phyloP scores from a whole-genome alignment of 2,888 invertebrate genomes.

The Odontocerum albicorne region DNA sequence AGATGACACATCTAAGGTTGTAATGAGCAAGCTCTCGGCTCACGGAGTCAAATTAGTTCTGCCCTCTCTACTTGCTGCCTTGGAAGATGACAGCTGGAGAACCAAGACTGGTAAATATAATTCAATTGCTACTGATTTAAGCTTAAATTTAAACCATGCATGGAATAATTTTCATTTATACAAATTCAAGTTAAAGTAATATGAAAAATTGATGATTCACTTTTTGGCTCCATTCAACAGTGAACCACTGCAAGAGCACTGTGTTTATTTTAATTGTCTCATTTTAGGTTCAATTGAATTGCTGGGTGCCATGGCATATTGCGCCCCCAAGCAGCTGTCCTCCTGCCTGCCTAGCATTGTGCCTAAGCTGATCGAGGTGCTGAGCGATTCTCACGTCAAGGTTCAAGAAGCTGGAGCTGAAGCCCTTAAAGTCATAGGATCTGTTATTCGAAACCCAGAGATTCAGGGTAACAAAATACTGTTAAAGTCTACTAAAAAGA shows the following conservation, averaged over 20 bases:
- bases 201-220: too few species aligned
- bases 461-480: conserved; percentile 91
- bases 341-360: conserved; percentile 98
- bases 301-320: conserved; percentile 97
- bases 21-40: conserved; percentile 92
- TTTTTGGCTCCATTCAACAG: too few species aligned
- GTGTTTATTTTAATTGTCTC: too few species aligned
- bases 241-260: too few species aligned
- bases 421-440: conserved; percentile 94
- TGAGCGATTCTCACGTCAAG: conserved; percentile 96
- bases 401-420: conserved; percentile 97
- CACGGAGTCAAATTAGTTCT: conserved; percentile 98
- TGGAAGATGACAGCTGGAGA: conserved; percentile 98
- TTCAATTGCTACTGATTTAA: too few species aligned
- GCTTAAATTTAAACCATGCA: too few species aligned
- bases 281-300: conserved; percentile 86
- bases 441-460: conserved; percentile 97
- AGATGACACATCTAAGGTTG: conserved; percentile 94
- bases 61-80: conserved; percentile 87
- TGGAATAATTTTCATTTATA: too few species aligned
- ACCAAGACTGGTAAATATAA: conserved; percentile 81
- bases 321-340: conserved; percentile 97
- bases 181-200: too few species aligned
- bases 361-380: conserved; percentile 93
- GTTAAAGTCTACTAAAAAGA: too few species aligned